These are phyloP conservation scores for Eupithecia abbreviata DNA, from an alignment of 2,888 invertebrate species.

Conservation along the genomic window DNA sequence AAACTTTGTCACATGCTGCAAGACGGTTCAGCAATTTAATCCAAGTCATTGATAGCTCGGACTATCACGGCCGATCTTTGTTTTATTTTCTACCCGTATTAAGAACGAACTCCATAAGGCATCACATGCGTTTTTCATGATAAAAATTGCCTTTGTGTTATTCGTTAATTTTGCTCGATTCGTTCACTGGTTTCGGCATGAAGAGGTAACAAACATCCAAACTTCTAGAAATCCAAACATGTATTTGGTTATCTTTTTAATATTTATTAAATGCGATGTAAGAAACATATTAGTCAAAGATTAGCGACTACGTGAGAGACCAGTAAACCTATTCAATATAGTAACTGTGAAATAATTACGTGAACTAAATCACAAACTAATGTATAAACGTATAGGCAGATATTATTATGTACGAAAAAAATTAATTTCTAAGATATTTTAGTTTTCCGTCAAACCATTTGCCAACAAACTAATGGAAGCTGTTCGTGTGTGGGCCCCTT, in stretches of 20 bases:
- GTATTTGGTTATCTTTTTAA: background rate
- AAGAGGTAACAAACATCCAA: background rate
- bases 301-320: background rate
- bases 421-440: background rate
- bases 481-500: conserved; percentile 13
- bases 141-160: background rate
- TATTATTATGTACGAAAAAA: background rate
- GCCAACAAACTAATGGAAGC: background rate
- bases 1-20: background rate
- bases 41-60: background rate
- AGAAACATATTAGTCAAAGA: background rate
- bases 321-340: background rate
- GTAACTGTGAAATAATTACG: background rate
- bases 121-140: no score
- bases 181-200: background rate
- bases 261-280: background rate
- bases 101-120: background rate
- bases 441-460: background rate
- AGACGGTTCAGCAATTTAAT: background rate
- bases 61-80: background rate
- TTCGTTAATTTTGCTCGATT: background rate
- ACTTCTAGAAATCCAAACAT: background rate
- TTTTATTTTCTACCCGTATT: background rate
- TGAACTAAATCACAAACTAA: background rate
- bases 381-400: background rate